phyloP scores from a whole-genome alignment of 2,797 vertebrate genomes.

The Oophaga sylvatica region DNA sequence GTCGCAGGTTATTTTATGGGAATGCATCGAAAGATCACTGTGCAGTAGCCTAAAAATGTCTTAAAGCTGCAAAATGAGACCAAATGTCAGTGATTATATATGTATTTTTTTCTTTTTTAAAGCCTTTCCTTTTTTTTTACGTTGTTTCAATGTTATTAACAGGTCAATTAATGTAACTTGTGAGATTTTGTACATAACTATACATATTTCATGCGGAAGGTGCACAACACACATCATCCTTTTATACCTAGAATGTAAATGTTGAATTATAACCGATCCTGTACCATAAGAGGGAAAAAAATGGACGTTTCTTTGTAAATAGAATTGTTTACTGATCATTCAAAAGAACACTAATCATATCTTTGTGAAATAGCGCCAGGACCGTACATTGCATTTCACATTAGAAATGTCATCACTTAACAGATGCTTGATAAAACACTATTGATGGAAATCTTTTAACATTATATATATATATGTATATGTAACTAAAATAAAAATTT shows the following conservation, averaged over 20 bases:
- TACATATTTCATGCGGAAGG: constrained; percentile 81
- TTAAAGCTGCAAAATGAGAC: constrained; percentile 36
- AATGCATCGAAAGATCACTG: constrained; percentile 24
- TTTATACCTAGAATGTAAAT: constrained; percentile 76
- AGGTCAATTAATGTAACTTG: constrained; percentile 72
- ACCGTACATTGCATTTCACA: constrained; percentile 69
- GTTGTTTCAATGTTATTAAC: constrained; percentile 68
- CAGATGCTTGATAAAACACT: constrained; percentile 74
- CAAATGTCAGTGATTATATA: constrained; percentile 38
- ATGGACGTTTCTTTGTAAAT: constrained; percentile 68
- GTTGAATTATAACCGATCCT: constrained; percentile 69
- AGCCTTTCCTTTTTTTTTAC: constrained; percentile 20
- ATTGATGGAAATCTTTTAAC: constrained; percentile 74
- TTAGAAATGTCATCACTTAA: constrained; percentile 69
- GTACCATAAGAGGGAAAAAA: constrained; percentile 67
- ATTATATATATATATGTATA: constrained; percentile 73
- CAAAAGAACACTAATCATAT: constrained; percentile 73
- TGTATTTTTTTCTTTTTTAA: constrained; percentile 49
- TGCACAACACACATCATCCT: constrained; percentile 70
- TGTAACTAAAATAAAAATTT: constrained; percentile 76
- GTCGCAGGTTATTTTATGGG: constrained; percentile 10
- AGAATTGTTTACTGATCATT: constrained; percentile 66
- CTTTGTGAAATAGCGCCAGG: constrained; percentile 65
- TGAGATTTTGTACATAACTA: constrained; percentile 76
- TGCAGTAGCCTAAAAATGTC: constrained; percentile 21